These are phyloP conservation scores for Emys orbicularis DNA, from an alignment of 2,797 vertebrate genomes.

Conservation along the genomic window DNA sequence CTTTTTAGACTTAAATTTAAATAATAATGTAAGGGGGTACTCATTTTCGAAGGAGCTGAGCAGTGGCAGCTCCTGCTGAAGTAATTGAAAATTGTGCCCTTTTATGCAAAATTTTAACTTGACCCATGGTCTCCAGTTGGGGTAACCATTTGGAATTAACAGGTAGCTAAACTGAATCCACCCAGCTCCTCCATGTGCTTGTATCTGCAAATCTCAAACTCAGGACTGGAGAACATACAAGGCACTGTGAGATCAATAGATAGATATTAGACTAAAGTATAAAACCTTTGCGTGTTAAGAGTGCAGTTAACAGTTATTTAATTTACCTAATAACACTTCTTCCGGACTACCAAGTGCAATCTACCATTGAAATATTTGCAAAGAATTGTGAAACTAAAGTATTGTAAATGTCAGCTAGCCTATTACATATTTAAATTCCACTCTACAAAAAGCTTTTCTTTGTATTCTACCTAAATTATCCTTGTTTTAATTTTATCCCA, in stretches of 20 bases:
- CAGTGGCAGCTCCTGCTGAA: not conserved
- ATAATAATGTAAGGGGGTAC: not conserved
- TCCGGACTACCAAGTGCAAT: not conserved
- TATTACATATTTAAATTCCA: not conserved
- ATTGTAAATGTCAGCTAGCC: not conserved
- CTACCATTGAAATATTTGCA: not conserved
- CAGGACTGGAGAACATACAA: not conserved
- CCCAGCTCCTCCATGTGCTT: not conserved
- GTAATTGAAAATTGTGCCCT: not conserved
- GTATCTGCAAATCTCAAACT: not conserved
- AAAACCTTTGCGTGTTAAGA: not conserved
- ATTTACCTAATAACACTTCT: not conserved
- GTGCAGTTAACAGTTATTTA: not conserved
- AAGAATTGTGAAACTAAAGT: not conserved
- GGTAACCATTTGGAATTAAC: not conserved
- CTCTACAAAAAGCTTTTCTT: not conserved
- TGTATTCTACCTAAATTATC: not conserved
- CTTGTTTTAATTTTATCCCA: not conserved
- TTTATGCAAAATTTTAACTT: not conserved
- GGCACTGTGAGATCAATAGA: not conserved
- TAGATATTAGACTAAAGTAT: not conserved
- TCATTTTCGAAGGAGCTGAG: not conserved
- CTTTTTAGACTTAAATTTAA: conserved; percentile 9
- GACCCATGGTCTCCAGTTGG: not conserved
- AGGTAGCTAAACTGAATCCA: not conserved